Base-by-base conservation (phyloP, 2,888 invertebrate species). In the Spisula solida region DNA sequence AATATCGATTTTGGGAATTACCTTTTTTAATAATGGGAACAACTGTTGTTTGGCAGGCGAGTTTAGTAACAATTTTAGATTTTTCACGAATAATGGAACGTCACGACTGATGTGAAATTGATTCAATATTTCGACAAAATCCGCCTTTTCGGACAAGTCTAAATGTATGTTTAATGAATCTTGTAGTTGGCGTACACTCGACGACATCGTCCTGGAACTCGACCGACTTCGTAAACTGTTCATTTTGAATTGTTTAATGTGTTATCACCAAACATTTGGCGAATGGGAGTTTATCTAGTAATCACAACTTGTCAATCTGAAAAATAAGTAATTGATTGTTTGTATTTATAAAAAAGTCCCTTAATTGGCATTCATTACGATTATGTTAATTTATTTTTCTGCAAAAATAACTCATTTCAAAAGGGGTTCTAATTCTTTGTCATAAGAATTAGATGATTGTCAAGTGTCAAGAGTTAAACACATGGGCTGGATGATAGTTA, bases 31-130 rank as follows among this genome's bases (percentile, higher is more conserved):
- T 25, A 95, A 82, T 0, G 93, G 91, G 20, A 95, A 92, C 79
- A 95, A 86, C 82, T 95, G 94, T 47, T 94, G 90, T 84, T 96
- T 96, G 31, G 94, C 95, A 4, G 95, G 95, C 10, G 96, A 95
- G 88, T 95, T 95, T 10, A 96, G 92, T n/a, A 96, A 90, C 25
- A 92, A 89, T 66, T 93, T 92, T 16, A 96, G 92, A 25, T 91
- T 89, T 70, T 92, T 93, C 0, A 95, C 93, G 81, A 96, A 94
- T 79, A 94, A 94, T n/a, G 94, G 90, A 20, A 95, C 93, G 89
- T 96, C 94, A 48, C 95, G 85, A 18, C 94, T 91, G 0, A 92
- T 86, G 48, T 95, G 94, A 86, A 95, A 96, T 48, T 93, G 90
- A 86, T 94, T 95, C 41, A 96, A 93, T 4, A 94, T 93, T 8